Conservation (phyloP, 2,797 vertebrate species). For the Rhabdophis nuchalis region DNA sequence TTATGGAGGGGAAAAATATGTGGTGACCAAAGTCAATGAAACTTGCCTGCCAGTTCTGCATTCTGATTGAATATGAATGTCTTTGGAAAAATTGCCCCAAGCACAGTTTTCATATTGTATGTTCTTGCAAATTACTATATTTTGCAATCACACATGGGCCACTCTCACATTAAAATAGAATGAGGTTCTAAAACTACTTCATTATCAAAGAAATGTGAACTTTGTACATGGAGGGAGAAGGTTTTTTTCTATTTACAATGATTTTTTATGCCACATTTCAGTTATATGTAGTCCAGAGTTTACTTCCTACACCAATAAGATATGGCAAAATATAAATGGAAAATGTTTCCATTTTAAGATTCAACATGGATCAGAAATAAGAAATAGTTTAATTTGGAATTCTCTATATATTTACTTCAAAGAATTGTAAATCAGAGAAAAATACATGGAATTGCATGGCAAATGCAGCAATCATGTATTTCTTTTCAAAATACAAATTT, state of each 20-base stretch:
- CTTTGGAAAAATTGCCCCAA: not conserved
- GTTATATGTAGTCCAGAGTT: not conserved
- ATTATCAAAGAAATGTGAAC: not conserved
- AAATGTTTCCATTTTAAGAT: not conserved
- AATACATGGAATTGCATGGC: not conserved
- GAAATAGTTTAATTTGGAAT: not conserved
- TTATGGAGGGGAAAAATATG: conserved; percentile 72
- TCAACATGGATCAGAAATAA: not conserved
- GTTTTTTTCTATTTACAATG: not conserved
- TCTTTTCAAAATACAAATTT: not conserved
- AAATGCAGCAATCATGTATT: conserved; percentile 17
- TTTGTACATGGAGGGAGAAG: not conserved
- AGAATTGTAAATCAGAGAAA: not conserved
- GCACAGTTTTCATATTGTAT: not conserved
- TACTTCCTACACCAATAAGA: not conserved
- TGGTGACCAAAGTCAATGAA: conserved; percentile 66
- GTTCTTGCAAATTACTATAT: not conserved
- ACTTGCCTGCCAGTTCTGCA: conserved; percentile 84
- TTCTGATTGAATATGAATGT: conserved; percentile 86
- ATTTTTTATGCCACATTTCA: not conserved
- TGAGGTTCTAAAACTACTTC: not conserved
- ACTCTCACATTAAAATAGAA: not conserved
- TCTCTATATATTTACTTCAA: not conserved
- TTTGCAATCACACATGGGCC: not conserved
- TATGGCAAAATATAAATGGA: not conserved